These are phyloP conservation scores for Callyntrura sp. DNA, from an alignment of 2,888 invertebrate species.

Conservation along the genomic window DNA sequence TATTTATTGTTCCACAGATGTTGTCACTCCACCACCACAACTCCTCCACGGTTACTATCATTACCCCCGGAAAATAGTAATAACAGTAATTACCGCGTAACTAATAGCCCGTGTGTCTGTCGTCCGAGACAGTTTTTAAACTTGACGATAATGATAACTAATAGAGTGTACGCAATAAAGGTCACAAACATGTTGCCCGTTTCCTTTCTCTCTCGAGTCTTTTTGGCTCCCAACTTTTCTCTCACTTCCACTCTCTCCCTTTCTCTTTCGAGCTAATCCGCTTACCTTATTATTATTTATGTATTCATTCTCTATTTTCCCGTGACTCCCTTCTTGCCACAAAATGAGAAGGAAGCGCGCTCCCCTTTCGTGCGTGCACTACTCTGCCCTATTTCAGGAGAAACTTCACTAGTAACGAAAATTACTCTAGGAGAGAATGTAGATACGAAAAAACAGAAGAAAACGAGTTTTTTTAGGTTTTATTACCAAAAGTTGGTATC, in stretches of 20 bases:
- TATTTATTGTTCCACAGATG: too few relatives aligned
- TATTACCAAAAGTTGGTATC: too few relatives aligned
- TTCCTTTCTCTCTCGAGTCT: not conserved
- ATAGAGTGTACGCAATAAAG: not conserved
- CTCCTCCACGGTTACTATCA: too few relatives aligned
- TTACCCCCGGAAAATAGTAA: not conserved
- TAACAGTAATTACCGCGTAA: not conserved
- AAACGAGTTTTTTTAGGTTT: not conserved
- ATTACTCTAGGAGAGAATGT: not conserved
- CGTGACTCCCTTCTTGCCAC: not conserved
- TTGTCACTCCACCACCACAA: too few relatives aligned
- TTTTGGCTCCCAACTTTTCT: not conserved
- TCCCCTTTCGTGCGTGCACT: not conserved
- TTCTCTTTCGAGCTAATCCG: conserved; percentile 23
- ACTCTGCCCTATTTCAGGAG: too few relatives aligned
- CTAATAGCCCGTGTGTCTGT: not conserved
- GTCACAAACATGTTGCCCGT: not conserved
- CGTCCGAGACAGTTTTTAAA: not conserved
- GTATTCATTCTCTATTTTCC: conserved; percentile 27
- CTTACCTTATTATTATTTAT: conserved; percentile 36
- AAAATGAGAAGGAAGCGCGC: not conserved
- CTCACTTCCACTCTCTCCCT: not conserved
- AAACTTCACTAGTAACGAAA: too few relatives aligned
- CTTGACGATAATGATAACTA: not conserved
- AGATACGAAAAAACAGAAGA: conserved; percentile 19